Evolutionary conservation across 2,113 vertebrate genomes (phyloP).

Genomic region (Burhinus oedicnemus): DNA sequence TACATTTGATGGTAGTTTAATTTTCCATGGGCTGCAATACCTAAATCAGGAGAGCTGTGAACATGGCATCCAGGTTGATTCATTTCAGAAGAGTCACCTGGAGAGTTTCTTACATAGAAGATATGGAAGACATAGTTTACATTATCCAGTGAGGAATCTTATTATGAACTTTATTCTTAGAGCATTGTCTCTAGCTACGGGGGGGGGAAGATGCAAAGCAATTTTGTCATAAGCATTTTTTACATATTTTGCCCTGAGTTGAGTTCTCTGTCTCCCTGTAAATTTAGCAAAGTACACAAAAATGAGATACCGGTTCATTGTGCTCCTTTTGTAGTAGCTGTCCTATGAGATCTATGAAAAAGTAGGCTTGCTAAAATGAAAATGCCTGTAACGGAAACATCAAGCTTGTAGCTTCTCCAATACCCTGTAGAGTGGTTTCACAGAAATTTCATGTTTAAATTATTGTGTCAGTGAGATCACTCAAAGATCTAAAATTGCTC

Average conservation of each 20-base stretch:
- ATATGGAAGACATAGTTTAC: not conserved
- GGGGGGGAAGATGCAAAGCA: not conserved
- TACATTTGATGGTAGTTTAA: conserved; percentile 60
- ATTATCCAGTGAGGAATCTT: not conserved
- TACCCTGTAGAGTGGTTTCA: not conserved
- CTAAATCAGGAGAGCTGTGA: conserved; percentile 34
- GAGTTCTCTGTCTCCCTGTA: not conserved
- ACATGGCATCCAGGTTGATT: conserved; percentile 9
- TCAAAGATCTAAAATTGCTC: not conserved
- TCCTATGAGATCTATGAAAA: not conserved
- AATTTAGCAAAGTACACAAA: not conserved
- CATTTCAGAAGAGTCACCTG: conserved; percentile 56
- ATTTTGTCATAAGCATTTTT: not conserved
- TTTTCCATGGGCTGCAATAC: conserved; percentile 56
- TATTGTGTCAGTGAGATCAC: not conserved
- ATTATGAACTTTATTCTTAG: not conserved
- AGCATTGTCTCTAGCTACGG: not conserved
- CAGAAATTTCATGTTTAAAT: not conserved
- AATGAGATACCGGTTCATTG: not conserved
- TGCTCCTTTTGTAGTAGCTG: not conserved
- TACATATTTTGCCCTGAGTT: not conserved
- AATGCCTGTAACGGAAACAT: not conserved
- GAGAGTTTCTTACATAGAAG: conserved; percentile 13
- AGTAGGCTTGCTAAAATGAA: not conserved
- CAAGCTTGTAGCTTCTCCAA: not conserved